These are phyloP conservation scores for Phrynocephalus forsythii DNA, from an alignment of 2,797 vertebrate genomes.

Conservation along the genomic window DNA sequence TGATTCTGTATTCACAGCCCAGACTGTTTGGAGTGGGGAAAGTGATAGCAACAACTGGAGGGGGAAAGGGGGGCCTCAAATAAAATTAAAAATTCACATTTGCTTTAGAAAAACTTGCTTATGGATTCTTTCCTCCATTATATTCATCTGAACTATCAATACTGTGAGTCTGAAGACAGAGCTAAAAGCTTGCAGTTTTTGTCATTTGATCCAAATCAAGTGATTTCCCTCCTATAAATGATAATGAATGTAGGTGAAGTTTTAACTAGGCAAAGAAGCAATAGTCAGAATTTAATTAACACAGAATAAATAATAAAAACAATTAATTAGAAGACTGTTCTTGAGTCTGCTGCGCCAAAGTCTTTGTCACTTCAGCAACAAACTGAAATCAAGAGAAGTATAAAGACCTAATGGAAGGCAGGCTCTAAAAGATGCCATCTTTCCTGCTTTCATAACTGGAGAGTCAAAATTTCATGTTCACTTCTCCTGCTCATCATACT, in stretches of 20 bases:
- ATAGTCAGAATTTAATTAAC: neutral
- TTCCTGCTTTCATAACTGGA: constrained; percentile 8
- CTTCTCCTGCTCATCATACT: neutral
- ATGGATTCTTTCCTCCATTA: neutral
- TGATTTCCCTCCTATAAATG: neutral
- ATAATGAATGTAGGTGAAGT: neutral
- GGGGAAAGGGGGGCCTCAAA: neutral
- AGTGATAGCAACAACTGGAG: neutral
- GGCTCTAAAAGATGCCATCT: neutral
- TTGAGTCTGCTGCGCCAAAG: constrained; percentile 6
- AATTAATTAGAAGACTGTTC: neutral
- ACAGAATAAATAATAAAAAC: neutral
- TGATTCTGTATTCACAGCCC: neutral
- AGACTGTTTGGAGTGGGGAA: neutral
- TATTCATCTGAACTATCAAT: neutral
- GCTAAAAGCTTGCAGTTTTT: no score
- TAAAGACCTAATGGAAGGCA: neutral
- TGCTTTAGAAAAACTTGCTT: neutral
- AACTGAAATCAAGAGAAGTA: neutral
- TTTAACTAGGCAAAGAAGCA: neutral
- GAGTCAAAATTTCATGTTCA: constrained; percentile 16
- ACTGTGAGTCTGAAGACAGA: neutral
- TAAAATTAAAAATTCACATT: neutral
- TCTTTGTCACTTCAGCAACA: neutral
- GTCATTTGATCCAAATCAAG: no score